These are phyloP conservation scores for Troides oblongomaculatus DNA, from an alignment of 2,888 invertebrate genomes.

Conservation along the genomic window DNA sequence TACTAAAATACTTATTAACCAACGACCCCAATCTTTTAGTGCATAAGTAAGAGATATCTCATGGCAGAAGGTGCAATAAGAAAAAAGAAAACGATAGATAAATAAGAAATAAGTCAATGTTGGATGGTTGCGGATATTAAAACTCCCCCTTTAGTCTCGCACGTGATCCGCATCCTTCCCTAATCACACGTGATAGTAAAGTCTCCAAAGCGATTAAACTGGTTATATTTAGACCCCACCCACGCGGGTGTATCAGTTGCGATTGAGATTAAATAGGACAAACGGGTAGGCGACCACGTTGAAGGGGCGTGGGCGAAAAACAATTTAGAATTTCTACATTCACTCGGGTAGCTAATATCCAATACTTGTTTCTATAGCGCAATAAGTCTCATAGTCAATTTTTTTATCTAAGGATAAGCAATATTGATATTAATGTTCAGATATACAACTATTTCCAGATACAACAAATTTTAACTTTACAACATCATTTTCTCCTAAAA, in stretches of 20 bases:
- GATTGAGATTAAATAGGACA: conserved; percentile 25
- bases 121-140: too few species aligned
- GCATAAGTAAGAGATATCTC: too few species aligned
- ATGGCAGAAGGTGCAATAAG: too few species aligned
- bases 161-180: too few species aligned
- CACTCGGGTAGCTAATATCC: not conserved
- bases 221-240: conserved; percentile 47
- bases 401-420: not conserved
- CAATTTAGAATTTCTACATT: conserved; percentile 34
- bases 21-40: too few species aligned
- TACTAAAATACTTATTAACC: too few species aligned
- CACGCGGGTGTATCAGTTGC: conserved; percentile 42
- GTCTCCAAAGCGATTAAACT: not conserved
- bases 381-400: conserved; percentile 5
- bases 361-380: not conserved
- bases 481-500: too few species aligned
- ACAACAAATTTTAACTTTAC: not conserved
- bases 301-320: conserved; percentile 40
- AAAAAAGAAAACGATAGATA: too few species aligned
- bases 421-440: not conserved
- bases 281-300: conserved; percentile 15
- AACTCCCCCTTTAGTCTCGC: too few species aligned
- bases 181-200: too few species aligned
- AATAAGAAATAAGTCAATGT: too few species aligned
- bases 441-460: not conserved